These are phyloP conservation scores for Phoenicopterus ruber DNA, from an alignment of 2,113 vertebrate genomes.

Conservation along the genomic window DNA sequence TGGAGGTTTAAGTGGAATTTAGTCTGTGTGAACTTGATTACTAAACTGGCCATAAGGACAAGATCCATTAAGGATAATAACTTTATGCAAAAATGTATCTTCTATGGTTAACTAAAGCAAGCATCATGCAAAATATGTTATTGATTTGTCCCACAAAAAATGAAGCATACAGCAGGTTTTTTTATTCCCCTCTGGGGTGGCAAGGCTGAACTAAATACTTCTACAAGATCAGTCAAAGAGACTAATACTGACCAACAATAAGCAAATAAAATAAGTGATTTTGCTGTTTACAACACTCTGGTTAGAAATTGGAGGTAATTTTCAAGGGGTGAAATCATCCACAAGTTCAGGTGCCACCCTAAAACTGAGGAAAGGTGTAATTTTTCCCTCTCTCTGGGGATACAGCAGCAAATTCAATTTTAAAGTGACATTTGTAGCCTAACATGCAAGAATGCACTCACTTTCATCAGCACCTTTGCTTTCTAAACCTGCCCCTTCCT, in stretches of 20 bases:
- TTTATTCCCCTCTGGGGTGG: rapidly evolving
- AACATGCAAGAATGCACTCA: neutral
- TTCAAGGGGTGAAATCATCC: neutral
- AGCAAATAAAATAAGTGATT: neutral
- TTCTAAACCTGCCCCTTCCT: neutral
- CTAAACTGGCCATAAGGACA: neutral
- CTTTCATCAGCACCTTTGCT: neutral
- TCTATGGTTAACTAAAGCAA: neutral
- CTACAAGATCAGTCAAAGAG: neutral
- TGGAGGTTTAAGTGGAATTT: neutral
- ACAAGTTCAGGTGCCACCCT: neutral
- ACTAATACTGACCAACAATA: neutral
- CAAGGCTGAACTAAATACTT: neutral
- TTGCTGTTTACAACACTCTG: neutral
- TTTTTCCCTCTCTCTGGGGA: neutral
- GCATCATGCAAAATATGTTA: neutral
- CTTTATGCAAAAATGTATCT: neutral
- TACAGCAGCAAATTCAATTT: neutral
- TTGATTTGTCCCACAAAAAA: neutral
- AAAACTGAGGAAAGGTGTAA: neutral
- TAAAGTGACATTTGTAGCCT: neutral
- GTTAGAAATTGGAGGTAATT: neutral
- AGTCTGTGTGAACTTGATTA: neutral
- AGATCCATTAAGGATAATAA: neutral
- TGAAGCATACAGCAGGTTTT: neutral